phyloP scores from a whole-genome alignment of 1,140 invertebrate genomes.

The Oedothorax gibbosus region DNA sequence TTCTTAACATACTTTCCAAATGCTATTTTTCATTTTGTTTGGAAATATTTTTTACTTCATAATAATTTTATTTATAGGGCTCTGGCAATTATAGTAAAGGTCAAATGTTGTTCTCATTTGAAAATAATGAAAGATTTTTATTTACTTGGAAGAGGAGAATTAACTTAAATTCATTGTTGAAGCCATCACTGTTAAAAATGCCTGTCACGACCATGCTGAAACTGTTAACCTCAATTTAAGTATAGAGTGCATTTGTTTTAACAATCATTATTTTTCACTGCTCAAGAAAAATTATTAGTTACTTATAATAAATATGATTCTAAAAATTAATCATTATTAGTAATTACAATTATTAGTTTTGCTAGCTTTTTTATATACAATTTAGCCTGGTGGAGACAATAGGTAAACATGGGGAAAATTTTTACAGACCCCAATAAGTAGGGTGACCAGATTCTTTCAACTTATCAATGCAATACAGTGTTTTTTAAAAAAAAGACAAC shows the following conservation, averaged over 20 bases:
- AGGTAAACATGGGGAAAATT: too few species aligned
- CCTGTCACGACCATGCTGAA: slow-evolving; percentile 67
- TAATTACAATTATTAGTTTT: too few species aligned
- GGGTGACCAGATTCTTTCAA: too few species aligned
- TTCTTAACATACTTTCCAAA: background rate
- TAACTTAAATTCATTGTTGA: slow-evolving; percentile 70
- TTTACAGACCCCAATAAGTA: too few species aligned
- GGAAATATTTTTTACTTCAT: background rate
- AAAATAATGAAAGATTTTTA: slow-evolving; percentile 69
- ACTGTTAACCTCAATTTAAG: slow-evolving; percentile 65
- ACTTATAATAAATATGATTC: too few species aligned
- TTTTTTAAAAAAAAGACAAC: too few species aligned
- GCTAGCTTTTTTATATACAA: too few species aligned
- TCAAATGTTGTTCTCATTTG: slow-evolving; percentile 71
- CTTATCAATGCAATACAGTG: too few species aligned
- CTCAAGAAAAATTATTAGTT: too few species aligned
- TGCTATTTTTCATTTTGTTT: background rate
- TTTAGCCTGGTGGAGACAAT: too few species aligned
- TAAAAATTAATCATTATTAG: too few species aligned
- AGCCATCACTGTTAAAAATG: slow-evolving; percentile 66
- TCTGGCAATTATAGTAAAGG: slow-evolving; percentile 70
- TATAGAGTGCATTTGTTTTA: background rate
- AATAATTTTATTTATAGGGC: slow-evolving; percentile 61
- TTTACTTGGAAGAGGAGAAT: slow-evolving; percentile 69
- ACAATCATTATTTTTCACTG: too few species aligned